Evolutionary conservation across 1,140 invertebrate species (phyloP), one percentile per base, ranked within the genome.

Genomic region (Aphidius gifuensis): DNA sequence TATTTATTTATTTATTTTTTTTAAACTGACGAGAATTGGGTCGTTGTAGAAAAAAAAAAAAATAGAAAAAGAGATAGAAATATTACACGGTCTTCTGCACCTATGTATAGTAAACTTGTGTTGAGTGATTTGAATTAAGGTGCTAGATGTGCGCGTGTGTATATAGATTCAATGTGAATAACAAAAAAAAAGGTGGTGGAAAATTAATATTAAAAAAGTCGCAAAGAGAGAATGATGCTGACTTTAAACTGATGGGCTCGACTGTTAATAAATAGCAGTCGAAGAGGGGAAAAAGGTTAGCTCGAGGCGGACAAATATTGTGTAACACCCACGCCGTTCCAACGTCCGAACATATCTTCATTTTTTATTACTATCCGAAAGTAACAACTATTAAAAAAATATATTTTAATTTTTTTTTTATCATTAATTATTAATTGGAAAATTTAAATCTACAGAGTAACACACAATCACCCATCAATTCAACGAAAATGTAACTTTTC

Each of bases 221-320:
- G 6, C 2, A 21, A n/a, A n/a, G 47, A n/a, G n/a, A n/a, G 3
- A 21, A 39, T 23, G 16, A 53, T 61, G 57, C 66, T 49, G 62
- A 69, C 71, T 71, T 69, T 66, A 68, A 40, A 65, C 68, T 67
- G 4, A 55, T 55, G 53, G 53, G 53, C 53, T 55, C 53, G 53
- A 55, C 40, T 40, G 47, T n/a, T 55, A 8, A 9, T 11, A 40
- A 38, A 43, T 43, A 42, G 43, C 5, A 42, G 42, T 60, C 40
- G 43, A 46, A 59, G 68, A 71, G 70, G 74, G 72, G 73, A 76
- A 74, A 79, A 79, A 78, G 77, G 77, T 79, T 77, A 79, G 73
- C 70, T 74, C 68, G 72, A 74, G 72, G 71, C 74, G 69, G 72
- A 55, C 51, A 50, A 72, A 69, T 70, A 78, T 79, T 79, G 76